Base-by-base conservation (phyloP, 2,113 vertebrate species). In the Gobiocypris rarus region DNA sequence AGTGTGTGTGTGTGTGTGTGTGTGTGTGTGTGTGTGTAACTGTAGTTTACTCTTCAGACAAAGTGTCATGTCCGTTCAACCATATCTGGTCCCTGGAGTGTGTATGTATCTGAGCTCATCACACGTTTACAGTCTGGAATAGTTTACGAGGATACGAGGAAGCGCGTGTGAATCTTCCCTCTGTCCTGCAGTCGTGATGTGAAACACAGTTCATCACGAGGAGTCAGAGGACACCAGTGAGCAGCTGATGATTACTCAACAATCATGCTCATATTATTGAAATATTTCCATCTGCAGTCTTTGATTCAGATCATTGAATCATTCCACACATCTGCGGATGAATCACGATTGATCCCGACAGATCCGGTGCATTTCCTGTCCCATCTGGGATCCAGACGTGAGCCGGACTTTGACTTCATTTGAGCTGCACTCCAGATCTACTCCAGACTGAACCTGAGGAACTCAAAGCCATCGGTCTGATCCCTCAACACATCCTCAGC, bases 71-170 rank as follows among this genome's bases (percentile, higher is more conserved):
- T 48, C 15, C 50, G 43, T 52, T 75, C 24, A 31, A 1, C 15
- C 15, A 10, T 75, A 19, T 75, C 31, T 31, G 15, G 3, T n/a
- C 73, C 22, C 24, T 17, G 14, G 2, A 31, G 26, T 15, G 48
- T 52, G 48, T 75, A 48, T 75, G 73, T 52, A 50, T 52, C 73
- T 75, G 3, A 75, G 24, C 26, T 75, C 48, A 50, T 52, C 48
- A 19, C 26, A 28, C 26, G 8, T 75, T 31, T 75, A 52, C 48
- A 28, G 73, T 34, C 73, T 1, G 26, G 45, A 75, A 31, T 22
- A 28, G 73, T 75, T 75, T 54, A 28, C 7, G 15, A 19, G 26
- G 73, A 54, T 4, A 22, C 9, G 2, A 38, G 1, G 31, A 38
- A 15, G 15, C 7, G 26, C 15, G 26, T 7, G 13, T 63, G 59